phyloP scores from a whole-genome alignment of 2,888 invertebrate genomes.

The Ornithoptera alexandrae region DNA sequence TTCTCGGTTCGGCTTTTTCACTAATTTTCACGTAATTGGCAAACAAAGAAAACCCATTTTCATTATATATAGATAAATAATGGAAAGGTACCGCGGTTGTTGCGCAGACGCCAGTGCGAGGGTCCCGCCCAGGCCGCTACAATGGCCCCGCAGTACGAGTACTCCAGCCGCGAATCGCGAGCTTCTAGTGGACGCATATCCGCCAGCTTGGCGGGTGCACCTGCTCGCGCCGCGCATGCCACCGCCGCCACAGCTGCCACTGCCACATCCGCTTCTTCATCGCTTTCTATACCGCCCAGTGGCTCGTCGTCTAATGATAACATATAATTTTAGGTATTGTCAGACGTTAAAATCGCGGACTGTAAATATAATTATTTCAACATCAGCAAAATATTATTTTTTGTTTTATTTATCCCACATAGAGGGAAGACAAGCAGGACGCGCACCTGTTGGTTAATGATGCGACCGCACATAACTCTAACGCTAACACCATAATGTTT shows the following conservation, averaged over 20 bases:
- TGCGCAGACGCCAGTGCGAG: constrained; percentile 88
- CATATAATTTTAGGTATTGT: not conserved
- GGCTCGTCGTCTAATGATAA: constrained; percentile 61
- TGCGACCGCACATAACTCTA: too few relatives aligned
- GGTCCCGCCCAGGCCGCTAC: constrained; percentile 89
- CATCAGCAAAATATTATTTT: too few relatives aligned
- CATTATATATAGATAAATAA: too few relatives aligned
- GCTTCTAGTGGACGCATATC: constrained; percentile 80
- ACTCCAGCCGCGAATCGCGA: constrained; percentile 80
- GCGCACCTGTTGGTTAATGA: too few relatives aligned
- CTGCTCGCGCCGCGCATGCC: constrained; percentile 42
- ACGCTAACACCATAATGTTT: too few relatives aligned
- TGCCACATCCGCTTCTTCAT: constrained; percentile 66
- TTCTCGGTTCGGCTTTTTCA: too few relatives aligned
- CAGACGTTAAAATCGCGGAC: too few relatives aligned
- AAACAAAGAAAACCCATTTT: too few relatives aligned
- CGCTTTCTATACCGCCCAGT: constrained; percentile 68
- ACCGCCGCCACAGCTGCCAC: constrained; percentile 62
- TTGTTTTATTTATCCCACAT: too few relatives aligned
- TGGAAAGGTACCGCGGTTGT: constrained; percentile 53
- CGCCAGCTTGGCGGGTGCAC: constrained; percentile 58
- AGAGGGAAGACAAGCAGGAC: too few relatives aligned
- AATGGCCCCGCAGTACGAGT: constrained; percentile 83
- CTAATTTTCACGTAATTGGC: too few relatives aligned
- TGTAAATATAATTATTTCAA: too few relatives aligned